Conservation (phyloP, 1,140 invertebrate species). For the Trissolcus basalis region DNA sequence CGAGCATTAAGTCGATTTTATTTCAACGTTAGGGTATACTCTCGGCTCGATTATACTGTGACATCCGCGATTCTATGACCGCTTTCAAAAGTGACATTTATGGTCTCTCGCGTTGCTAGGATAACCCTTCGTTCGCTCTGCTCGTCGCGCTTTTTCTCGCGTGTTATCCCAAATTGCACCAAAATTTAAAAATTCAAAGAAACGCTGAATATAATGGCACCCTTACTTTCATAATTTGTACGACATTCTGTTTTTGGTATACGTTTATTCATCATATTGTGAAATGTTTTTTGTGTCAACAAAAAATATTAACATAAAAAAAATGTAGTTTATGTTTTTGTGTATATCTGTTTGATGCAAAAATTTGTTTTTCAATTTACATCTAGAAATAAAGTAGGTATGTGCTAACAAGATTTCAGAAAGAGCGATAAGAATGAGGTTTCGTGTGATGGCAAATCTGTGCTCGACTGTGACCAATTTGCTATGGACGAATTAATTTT, state of each 20-base stretch:
- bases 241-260: too few relatives aligned
- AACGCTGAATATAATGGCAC: neutral
- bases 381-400: too few relatives aligned
- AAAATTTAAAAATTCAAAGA: conserved; percentile 4
- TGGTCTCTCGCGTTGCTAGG: conserved; percentile 31
- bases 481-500: conserved; percentile 40
- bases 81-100: conserved; percentile 52
- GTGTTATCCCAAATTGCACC: conserved; percentile 16
- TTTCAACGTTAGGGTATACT: conserved; percentile 35
- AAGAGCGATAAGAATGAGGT: too few relatives aligned
- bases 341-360: too few relatives aligned
- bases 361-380: too few relatives aligned
- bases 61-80: conserved; percentile 52
- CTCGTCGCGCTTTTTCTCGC: conserved; percentile 5
- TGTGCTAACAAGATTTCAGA: too few relatives aligned
- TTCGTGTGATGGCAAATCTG: conserved; percentile 12
- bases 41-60: conserved; percentile 41
- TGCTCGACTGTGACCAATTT: conserved; percentile 20
- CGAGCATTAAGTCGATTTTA: conserved; percentile 58
- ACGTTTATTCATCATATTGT: too few relatives aligned
- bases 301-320: too few relatives aligned
- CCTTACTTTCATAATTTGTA: too few relatives aligned
- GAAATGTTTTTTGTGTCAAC: too few relatives aligned
- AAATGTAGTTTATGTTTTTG: too few relatives aligned
- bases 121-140: conserved; percentile 25